Base-by-base conservation (phyloP, 1,140 invertebrate genomes). In the Drepana arcuata region DNA sequence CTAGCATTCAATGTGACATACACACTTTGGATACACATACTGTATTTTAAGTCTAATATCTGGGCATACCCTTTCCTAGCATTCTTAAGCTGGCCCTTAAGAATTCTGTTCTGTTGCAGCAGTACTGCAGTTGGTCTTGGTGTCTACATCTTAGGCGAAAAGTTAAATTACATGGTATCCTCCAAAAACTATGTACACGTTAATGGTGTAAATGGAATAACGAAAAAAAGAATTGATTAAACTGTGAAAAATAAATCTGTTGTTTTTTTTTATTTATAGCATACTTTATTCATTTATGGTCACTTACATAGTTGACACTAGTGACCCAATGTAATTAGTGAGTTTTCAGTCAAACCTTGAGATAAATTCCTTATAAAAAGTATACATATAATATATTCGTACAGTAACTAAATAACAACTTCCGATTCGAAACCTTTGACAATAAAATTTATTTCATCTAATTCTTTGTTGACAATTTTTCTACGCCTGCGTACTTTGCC, bases 31-130 rank as follows among this genome's bases (percentile, higher is more conserved):
- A 84, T 92, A 26, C 88, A 91, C 46, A 71, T 90, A 24, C 85
- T 94, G 23, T 89, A 91, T 56, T 72, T 85, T 36, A 86, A 88
- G 32, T 88, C 87, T 12, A 87, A 88, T 25, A 57, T 88, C 10
- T 96, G 94, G 94, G 92, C 94, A 0, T 96, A 96, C 65, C 93
- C 93, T 0, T 83, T 96, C 11, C 83, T 95, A 43, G 84, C 89
- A 12, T 87, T 93, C 0, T 62, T 96, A 14, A 88, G 88, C 46
- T 80, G 88, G 42, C 86, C 89, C 0, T 60, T 88, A 27, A 87
- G 92, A 46, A 84, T 89, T 11, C 54, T 89, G 0, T 95, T 96
- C 79, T 89, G 94, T 40, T 41, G 66, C 1, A 63, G 74, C 3
- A 80, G 87, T 26, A 58, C 90, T 1, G 53, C 60, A 1, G 69